Percentiles rank a stretch among this genome's conserved stretches.
These are phyloP conservation scores for Heteromormyrus szaboi DNA, from an alignment of 2,797 vertebrate species.

Conservation along the genomic window DNA sequence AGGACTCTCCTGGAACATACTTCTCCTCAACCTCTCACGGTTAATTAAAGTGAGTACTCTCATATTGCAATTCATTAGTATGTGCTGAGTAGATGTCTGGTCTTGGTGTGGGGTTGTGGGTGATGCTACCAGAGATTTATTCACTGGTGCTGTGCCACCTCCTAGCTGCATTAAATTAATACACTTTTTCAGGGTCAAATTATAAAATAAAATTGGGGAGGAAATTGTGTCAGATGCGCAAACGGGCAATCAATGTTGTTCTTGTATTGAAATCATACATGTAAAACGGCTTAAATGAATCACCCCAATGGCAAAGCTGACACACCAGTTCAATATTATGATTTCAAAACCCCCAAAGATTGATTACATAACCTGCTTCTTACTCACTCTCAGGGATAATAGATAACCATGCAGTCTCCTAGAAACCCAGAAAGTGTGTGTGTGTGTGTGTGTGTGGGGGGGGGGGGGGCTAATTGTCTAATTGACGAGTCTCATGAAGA, in stretches of 20 bases:
- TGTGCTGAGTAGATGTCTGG: conserved; percentile 69
- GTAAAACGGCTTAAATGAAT: conserved; percentile 73
- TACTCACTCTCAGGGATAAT: conserved; percentile 62
- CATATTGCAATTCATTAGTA: conserved; percentile 71
- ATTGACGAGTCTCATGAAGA: not conserved
- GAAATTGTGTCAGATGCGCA: conserved; percentile 63
- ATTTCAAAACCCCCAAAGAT: conserved; percentile 69
- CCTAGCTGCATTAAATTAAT: conserved; percentile 63
- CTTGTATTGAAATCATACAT: conserved; percentile 72
- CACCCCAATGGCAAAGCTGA: conserved; percentile 72
- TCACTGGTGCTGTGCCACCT: conserved; percentile 55
- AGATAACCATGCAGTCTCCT: conserved; percentile 49
- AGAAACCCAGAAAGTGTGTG: conserved; percentile 36
- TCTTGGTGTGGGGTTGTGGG: conserved; percentile 64
- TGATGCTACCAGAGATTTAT: conserved; percentile 72
- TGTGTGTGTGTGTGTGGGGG: conserved; percentile 1
- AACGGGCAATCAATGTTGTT: conserved; percentile 62
- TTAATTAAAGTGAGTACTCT: conserved; percentile 72
- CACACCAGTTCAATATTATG: conserved; percentile 74
- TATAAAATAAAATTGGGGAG: conserved; percentile 63
- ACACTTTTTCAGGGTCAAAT: conserved; percentile 69
- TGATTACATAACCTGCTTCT: conserved; percentile 68
- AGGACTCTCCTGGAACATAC: not conserved
- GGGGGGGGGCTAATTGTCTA: conserved; percentile 27
- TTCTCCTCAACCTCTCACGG: conserved; percentile 35